phyloP scores from a whole-genome alignment of 2,113 vertebrate species.

The Bujurquina vittata region DNA sequence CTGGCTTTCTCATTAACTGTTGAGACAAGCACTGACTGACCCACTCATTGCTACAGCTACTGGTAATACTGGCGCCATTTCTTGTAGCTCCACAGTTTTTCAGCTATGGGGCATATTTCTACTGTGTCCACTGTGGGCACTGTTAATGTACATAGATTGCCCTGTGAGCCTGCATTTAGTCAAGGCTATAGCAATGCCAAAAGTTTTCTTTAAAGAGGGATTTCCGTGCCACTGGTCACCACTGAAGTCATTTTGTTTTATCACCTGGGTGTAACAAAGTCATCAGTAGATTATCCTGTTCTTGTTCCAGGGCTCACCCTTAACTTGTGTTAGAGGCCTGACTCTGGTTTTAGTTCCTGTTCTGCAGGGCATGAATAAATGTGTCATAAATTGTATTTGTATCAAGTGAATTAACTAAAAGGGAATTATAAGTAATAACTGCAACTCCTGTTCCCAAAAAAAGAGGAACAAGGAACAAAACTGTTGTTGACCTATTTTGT shows the following conservation, averaged over 20 bases:
- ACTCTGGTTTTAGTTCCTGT: background rate
- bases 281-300: background rate
- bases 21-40: background rate
- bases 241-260: background rate
- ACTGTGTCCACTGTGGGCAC: background rate
- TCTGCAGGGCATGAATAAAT: background rate
- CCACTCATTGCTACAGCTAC: background rate
- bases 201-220: background rate
- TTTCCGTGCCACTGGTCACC: background rate
- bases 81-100: background rate
- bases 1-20: background rate
- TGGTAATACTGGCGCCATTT: background rate
- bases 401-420: slow-evolving; percentile 7
- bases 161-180: background rate
- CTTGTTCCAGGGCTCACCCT: background rate
- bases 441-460: background rate
- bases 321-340: background rate
- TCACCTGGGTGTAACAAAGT: background rate
- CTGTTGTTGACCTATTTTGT: background rate
- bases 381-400: background rate
- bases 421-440: background rate
- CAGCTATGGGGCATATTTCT: background rate
- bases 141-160: background rate
- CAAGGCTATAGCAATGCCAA: background rate
- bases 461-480: background rate